Percentiles rank a stretch among this genome's conserved stretches.
Evolutionary conservation across 2,113 vertebrate species (phyloP).

Genomic region (Machaerirhynchus nigripectus): DNA sequence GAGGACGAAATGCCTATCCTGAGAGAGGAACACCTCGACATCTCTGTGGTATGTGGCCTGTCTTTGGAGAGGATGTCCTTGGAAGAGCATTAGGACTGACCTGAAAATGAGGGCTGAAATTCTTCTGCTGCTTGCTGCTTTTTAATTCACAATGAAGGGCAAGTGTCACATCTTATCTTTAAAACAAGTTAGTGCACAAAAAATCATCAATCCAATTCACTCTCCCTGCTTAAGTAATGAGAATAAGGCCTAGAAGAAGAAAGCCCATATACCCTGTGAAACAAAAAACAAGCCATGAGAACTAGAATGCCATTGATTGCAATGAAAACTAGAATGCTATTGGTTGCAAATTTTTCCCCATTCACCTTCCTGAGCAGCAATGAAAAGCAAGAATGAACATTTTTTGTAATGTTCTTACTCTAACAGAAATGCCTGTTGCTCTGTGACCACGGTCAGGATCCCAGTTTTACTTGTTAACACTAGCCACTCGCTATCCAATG

Average conservation of each 20-base stretch:
- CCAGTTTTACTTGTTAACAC: background rate
- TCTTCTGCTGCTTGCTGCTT: background rate
- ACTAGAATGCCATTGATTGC: background rate
- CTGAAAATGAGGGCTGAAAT: background rate
- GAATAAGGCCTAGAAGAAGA: background rate
- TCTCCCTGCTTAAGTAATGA: background rate
- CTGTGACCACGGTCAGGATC: background rate
- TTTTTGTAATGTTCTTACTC: background rate
- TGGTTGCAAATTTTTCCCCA: background rate
- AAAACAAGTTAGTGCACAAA: background rate
- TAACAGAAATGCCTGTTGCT: background rate
- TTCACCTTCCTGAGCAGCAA: background rate
- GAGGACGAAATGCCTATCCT: background rate
- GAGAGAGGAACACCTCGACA: background rate
- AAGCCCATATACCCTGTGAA: background rate
- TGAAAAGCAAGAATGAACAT: background rate
- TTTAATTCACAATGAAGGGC: background rate
- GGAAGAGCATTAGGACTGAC: background rate
- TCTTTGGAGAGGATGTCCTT: background rate
- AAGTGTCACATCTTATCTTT: background rate
- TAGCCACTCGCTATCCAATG: background rate
- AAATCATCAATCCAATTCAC: background rate
- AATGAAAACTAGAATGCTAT: background rate
- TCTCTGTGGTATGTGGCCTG: rapidly evolving
- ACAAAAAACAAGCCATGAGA: background rate